These are phyloP conservation scores for Ctenodactylus gundi DNA, from an alignment of 2,113 vertebrate species.

Conservation along the genomic window DNA sequence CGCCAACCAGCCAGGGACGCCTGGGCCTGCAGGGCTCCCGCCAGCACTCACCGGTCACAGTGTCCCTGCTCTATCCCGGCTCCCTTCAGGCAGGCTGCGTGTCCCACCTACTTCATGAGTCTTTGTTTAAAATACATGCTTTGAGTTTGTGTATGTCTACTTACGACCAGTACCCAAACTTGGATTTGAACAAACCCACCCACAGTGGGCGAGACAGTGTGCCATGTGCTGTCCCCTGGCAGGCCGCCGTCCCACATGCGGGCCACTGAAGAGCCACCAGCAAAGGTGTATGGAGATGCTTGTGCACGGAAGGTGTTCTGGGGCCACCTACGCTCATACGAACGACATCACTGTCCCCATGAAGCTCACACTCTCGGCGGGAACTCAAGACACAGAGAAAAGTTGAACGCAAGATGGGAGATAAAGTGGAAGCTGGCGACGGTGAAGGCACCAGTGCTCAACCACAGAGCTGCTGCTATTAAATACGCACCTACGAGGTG, in stretches of 20 bases:
- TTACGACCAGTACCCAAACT: not conserved
- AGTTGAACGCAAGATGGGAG: not conserved
- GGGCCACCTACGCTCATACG: not conserved
- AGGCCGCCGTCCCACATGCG: not conserved
- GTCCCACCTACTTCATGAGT: not conserved
- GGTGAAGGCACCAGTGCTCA: not conserved
- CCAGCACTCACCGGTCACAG: too few relatives aligned
- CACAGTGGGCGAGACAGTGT: not conserved
- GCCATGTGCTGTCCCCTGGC: not conserved
- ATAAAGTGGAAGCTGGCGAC: not conserved
- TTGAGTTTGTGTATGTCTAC: not conserved
- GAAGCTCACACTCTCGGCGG: not conserved
- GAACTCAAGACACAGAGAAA: not conserved
- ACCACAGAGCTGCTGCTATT: not conserved
- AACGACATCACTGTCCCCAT: not conserved
- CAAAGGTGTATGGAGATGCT: not conserved
- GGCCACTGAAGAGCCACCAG: not conserved
- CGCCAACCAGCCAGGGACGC: not conserved
- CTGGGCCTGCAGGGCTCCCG: too few relatives aligned
- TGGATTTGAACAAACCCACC: not conserved
- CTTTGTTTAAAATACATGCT: constrained; percentile 3
- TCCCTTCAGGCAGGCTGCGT: not conserved
- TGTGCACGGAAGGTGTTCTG: not conserved
- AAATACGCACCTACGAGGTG: not conserved
- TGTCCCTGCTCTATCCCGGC: too few relatives aligned